Percentiles rank a stretch among this genome's conserved stretches.
phyloP scores from a whole-genome alignment of 1,140 invertebrate genomes.

The Meloidogyne floridensis region DNA sequence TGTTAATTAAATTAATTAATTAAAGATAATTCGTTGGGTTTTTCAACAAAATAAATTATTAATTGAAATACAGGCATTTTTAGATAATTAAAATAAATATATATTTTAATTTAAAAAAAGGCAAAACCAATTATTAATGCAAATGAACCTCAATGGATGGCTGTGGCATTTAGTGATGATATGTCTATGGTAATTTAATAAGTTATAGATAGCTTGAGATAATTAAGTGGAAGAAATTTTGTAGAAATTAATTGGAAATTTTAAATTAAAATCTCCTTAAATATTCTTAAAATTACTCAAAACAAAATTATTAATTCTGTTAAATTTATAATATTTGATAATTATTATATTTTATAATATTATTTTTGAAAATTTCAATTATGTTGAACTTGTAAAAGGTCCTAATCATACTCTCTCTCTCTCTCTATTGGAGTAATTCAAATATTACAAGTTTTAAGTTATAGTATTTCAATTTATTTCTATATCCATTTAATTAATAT shows the following conservation, averaged over 20 bases:
- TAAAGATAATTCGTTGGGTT: conserved; percentile 20
- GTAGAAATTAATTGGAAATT: too few species aligned
- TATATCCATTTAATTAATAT: not conserved
- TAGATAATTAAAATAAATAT: not conserved
- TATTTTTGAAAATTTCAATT: too few species aligned
- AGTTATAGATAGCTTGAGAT: too few species aligned
- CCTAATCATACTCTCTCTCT: too few species aligned
- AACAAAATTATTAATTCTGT: too few species aligned
- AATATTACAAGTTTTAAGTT: too few species aligned
- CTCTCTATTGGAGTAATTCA: too few species aligned
- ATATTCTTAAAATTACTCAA: too few species aligned
- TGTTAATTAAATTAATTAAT: not conserved
- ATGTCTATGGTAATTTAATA: conserved; percentile 6
- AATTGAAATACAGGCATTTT: conserved; percentile 22
- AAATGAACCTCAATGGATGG: conserved; percentile 28
- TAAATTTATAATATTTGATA: not conserved
- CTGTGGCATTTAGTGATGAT: conserved; percentile 27
- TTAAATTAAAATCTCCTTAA: too few species aligned
- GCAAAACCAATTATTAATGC: conserved; percentile 2
- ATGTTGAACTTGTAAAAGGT: too few species aligned
- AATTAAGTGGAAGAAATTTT: too few species aligned
- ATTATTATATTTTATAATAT: not conserved
- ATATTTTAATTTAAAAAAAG: not conserved
- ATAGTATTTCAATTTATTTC: too few species aligned
- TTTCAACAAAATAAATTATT: conserved; percentile 21